Evolutionary conservation across 2,113 vertebrate species (phyloP).

Genomic region (Bubo bubo): DNA sequence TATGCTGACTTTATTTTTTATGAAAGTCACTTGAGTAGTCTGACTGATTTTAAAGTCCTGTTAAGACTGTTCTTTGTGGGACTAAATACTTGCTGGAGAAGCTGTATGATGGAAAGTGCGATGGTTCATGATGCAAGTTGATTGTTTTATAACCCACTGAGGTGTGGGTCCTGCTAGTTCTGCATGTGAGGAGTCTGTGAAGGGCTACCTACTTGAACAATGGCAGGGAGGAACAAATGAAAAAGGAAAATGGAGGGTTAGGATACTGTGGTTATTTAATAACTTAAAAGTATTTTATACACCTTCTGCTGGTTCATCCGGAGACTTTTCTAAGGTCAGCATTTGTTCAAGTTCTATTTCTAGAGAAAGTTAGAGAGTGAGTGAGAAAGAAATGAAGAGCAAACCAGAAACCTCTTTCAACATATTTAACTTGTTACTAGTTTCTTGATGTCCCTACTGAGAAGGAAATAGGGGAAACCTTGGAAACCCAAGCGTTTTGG

Average conservation of each 20-base stretch:
- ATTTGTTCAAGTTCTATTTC: not conserved
- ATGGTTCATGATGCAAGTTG: not conserved
- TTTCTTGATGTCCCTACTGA: not conserved
- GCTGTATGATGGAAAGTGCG: no score
- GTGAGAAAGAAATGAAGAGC: not conserved
- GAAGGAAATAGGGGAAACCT: slow-evolving; percentile 3
- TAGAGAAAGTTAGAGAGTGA: not conserved
- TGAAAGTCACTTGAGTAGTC: not conserved
- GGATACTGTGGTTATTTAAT: not conserved
- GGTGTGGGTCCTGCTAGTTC: not conserved
- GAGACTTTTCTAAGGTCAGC: not conserved
- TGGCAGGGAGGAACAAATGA: not conserved
- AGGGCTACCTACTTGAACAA: not conserved
- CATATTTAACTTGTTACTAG: slow-evolving; percentile 18
- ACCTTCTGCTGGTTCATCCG: not conserved
- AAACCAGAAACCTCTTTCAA: not conserved
- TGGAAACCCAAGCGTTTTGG: not conserved
- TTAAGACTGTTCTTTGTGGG: not conserved
- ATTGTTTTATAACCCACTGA: not conserved
- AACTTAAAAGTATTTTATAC: not conserved
- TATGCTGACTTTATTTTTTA: not conserved
- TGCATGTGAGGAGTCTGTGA: not conserved
- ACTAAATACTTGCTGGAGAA: not conserved
- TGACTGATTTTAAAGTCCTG: not conserved
- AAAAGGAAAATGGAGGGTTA: not conserved